Evolutionary conservation across 2,797 vertebrate genomes (phyloP).

Genomic region (Syngnathus rostellatus): DNA sequence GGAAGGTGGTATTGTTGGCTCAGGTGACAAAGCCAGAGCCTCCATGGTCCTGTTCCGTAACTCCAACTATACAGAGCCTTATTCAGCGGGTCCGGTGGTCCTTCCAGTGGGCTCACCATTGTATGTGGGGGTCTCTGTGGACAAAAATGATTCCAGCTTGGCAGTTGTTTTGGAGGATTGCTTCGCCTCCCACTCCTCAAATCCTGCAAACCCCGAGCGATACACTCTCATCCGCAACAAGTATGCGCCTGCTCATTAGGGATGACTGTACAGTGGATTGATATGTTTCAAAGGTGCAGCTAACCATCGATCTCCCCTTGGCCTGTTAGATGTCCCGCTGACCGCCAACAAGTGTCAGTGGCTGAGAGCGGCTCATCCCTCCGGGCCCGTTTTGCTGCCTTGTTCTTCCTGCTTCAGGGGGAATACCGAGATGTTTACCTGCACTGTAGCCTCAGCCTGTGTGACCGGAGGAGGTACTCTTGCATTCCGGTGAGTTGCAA

Average conservation of each 20-base stretch:
- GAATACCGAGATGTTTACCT: conserved; percentile 56
- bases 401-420: conserved; percentile 59
- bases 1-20: conserved; percentile 26
- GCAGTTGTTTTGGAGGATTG: conserved; percentile 63
- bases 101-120: conserved; percentile 54
- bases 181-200: conserved; percentile 52
- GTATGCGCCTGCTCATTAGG: conserved; percentile 34
- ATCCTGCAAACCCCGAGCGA: conserved; percentile 30
- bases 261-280: neutral
- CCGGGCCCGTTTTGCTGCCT: conserved; percentile 58
- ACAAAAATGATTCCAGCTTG: conserved; percentile 44
- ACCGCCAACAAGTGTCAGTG: conserved; percentile 45
- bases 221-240: conserved; percentile 67
- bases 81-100: conserved; percentile 12
- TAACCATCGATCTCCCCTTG: neutral
- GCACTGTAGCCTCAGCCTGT: conserved; percentile 67
- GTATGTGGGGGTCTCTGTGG: conserved; percentile 55
- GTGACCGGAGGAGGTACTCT: conserved; percentile 31
- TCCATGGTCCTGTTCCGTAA: conserved; percentile 65
- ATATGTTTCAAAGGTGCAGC: neutral
- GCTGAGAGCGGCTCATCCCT: conserved; percentile 60
- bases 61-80: conserved; percentile 45
- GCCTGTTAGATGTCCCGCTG: conserved; percentile 60
- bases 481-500: conserved; percentile 58
- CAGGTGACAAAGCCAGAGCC: conserved; percentile 42